phyloP scores from a whole-genome alignment of 1,140 invertebrate genomes.

The Sycophila sp. region DNA sequence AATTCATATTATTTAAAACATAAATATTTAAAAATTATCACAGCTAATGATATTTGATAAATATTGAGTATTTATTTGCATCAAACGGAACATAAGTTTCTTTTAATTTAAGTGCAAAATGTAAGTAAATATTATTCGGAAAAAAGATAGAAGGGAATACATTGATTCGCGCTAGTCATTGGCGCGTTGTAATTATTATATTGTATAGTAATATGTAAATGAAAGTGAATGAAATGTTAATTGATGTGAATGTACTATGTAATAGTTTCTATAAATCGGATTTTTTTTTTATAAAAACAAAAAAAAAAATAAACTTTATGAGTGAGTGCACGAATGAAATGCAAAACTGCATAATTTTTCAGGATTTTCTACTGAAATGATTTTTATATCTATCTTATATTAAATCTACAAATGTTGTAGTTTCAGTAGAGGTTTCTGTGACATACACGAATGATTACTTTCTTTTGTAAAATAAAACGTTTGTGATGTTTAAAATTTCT shows the following conservation, averaged over 20 bases:
- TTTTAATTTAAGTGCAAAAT: constrained; percentile 12
- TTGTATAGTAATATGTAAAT: constrained; percentile 27
- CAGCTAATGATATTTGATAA: no score
- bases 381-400: neutral
- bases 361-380: constrained; percentile 11
- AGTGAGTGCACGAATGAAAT: neutral
- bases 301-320: neutral
- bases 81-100: neutral
- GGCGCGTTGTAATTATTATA: constrained; percentile 25
- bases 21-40: constrained; percentile 19
- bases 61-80: constrained; percentile 24
- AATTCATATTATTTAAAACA: neutral
- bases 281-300: constrained; percentile 3
- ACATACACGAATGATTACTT: neutral
- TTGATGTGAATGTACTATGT: neutral
- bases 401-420: neutral
- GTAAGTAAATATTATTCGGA: neutral
- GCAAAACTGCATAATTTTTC: neutral
- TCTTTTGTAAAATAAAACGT: constrained; percentile 23
- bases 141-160: neutral
- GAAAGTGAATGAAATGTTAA: neutral
- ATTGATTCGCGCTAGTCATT: neutral
- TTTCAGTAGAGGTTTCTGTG: constrained; percentile 11
- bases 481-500: constrained; percentile 2
- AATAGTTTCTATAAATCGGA: no score